Evolutionary conservation across 2,888 invertebrate genomes (phyloP).

Genomic region (Cheilosia pagana): DNA sequence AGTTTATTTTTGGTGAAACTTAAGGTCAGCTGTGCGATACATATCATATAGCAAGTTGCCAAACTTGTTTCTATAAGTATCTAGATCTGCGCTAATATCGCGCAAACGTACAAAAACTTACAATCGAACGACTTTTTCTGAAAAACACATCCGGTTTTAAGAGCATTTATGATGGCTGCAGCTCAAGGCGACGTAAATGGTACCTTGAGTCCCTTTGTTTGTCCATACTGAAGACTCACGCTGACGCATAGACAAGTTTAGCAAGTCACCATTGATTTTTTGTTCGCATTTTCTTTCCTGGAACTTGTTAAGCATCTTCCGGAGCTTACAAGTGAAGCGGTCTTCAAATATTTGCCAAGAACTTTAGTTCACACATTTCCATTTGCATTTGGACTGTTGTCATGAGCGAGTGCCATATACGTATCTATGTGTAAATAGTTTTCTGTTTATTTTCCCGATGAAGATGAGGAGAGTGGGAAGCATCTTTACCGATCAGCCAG

Average conservation of each 20-base stretch:
- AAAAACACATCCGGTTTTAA: slow-evolving; percentile 50
- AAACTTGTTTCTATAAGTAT: slow-evolving; percentile 70
- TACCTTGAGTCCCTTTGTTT: slow-evolving; percentile 55
- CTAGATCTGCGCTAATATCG: slow-evolving; percentile 53
- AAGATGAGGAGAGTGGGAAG: slow-evolving; percentile 48
- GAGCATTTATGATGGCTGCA: slow-evolving; percentile 8
- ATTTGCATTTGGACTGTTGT: slow-evolving; percentile 2
- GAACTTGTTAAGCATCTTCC: slow-evolving; percentile 9
- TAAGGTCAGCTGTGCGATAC: slow-evolving; percentile 50
- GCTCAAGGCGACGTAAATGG: slow-evolving; percentile 14
- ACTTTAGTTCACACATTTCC: slow-evolving; percentile 10
- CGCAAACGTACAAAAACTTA: slow-evolving; percentile 25
- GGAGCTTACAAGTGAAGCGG: slow-evolving; percentile 36
- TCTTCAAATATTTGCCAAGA: slow-evolving; percentile 59
- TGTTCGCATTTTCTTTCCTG: background rate
- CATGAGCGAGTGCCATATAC: slow-evolving; percentile 16
- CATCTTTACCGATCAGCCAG: slow-evolving; percentile 48
- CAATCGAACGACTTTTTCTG: slow-evolving; percentile 1
- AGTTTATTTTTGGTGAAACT: slow-evolving; percentile 46
- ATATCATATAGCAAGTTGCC: slow-evolving; percentile 58
- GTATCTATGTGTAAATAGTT: slow-evolving; percentile 15
- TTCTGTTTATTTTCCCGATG: slow-evolving; percentile 19
- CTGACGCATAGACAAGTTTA: slow-evolving; percentile 54
- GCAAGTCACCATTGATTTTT: background rate
- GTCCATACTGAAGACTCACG: background rate